Evolutionary conservation across 2,113 vertebrate species (phyloP), one percentile per base, ranked within the genome.

Genomic region (Alethe diademata): DNA sequence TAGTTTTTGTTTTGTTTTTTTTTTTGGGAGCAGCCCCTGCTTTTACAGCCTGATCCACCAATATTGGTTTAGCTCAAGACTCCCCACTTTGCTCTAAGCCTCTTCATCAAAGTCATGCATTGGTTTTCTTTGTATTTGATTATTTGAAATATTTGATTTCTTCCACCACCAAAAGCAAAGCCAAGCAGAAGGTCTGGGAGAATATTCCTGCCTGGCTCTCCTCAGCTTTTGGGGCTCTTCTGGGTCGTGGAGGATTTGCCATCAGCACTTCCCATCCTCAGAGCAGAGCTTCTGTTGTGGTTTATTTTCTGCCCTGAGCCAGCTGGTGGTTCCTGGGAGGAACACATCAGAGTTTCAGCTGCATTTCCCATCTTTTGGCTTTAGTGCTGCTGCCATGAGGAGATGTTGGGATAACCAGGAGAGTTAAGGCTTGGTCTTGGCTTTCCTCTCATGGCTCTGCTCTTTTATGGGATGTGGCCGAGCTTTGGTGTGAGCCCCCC

Each of bases 231-330:
- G 48, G 79, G 40, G 72, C 56, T 94, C 72, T 92, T 86, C 54
- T 85, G 25, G 86, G 87, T 78, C 3, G 0, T 53, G 84, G 45
- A 95, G 70, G 53, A 65, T 71, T 87, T 75, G 70, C 60, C 66
- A 12, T 81, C 16, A 45, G 78, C 66, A 38, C 38, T 91, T 95
- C 74, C 47, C 54, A 56, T 90, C 64, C 81, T n/a, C 4, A 9
- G 83, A 93, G 58, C 76, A 85, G 82, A 29, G 72, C 50, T 93
- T 74, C 69, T 96, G 92, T 88, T 50, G 0, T 66, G 65, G 50
- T 79, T 94, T 95, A 93, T 96, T 95, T 88, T 92, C 61, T 92
- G 85, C 81, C 92, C 58, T 1, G 3, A 88, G 85, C 61, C 91
- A 93, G 79, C 85, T 94, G 94, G 88, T 83, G 60, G 35, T 5